A percentile compares a stretch with the other conserved stretches of the same genome.
phyloP scores from a whole-genome alignment of 2,797 vertebrate genomes.

The Todus mexicanus region DNA sequence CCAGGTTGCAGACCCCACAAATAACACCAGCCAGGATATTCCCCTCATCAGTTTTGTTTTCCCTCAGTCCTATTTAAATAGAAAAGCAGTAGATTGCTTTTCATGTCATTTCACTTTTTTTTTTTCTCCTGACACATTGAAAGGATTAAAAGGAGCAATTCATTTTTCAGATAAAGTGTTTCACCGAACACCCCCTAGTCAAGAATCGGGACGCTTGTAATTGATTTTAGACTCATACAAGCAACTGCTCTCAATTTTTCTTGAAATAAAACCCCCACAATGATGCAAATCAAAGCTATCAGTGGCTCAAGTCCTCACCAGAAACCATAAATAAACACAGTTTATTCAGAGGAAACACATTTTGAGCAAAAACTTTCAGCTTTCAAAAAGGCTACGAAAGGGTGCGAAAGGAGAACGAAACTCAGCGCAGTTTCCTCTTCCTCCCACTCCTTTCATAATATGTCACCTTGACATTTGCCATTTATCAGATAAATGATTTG shows the following conservation, averaged over 20 bases:
- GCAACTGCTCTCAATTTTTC: not conserved
- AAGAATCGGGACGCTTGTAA: not conserved
- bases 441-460: not conserved
- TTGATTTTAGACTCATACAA: not conserved
- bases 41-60: not conserved
- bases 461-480: not conserved
- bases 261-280: not conserved
- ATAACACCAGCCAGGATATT: not conserved
- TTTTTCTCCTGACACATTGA: not conserved
- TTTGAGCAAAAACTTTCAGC: not conserved
- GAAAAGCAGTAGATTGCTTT: not conserved
- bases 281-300: conserved; percentile 10
- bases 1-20: not conserved
- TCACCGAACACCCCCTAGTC: not conserved
- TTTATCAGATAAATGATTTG: not conserved
- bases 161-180: not conserved
- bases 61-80: not conserved
- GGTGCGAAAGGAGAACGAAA: not conserved
- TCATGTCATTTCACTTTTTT: not conserved
- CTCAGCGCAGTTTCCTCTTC: not conserved
- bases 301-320: not conserved
- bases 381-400: not conserved
- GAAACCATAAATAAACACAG: not conserved
- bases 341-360: not conserved
- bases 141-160: not conserved